Percentiles rank a stretch among this genome's conserved stretches.
These are phyloP conservation scores for Cataglyphis cursor DNA, from an alignment of 2,888 invertebrate genomes.

Conservation along the genomic window DNA sequence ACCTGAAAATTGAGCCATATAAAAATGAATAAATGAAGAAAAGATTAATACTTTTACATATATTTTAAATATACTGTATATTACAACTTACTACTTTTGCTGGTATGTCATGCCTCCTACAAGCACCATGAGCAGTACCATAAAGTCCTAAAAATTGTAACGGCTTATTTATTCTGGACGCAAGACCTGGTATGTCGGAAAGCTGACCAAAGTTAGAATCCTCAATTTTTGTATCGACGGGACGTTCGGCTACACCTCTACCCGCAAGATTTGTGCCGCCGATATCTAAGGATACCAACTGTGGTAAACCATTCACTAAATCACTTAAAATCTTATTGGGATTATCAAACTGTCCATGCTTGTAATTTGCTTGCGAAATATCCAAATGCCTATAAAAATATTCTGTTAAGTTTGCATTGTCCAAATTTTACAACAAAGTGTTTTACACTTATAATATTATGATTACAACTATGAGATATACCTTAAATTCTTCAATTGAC, in stretches of 20 bases:
- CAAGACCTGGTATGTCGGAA: conserved; percentile 95
- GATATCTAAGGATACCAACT: conserved; percentile 95
- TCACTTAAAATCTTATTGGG: conserved; percentile 92
- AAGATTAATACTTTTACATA: not conserved
- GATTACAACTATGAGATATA: conserved; percentile 76
- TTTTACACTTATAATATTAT: not conserved
- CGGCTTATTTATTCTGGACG: conserved; percentile 91
- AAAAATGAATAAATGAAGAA: not conserved
- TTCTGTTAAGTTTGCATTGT: conserved; percentile 72
- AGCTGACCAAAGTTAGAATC: conserved; percentile 66
- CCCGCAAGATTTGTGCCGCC: conserved; percentile 98
- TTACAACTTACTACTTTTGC: conserved; percentile 91
- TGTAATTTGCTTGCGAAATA: conserved; percentile 92
- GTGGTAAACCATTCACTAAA: conserved; percentile 92
- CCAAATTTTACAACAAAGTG: not conserved
- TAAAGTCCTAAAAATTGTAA: conserved; percentile 97
- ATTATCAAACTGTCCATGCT: conserved; percentile 91
- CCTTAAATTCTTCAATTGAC: conserved; percentile 87
- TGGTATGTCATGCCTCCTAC: conserved; percentile 96
- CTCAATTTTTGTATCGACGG: conserved; percentile 68
- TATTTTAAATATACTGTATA: not conserved
- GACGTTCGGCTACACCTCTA: conserved; percentile 90
- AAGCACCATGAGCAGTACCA: conserved; percentile 95
- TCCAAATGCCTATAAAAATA: conserved; percentile 91
- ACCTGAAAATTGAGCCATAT: conserved; percentile 88